Percentiles rank a stretch among this genome's conserved stretches.
These are phyloP conservation scores for Panagrolaimus sp. DNA, from an alignment of 1,140 invertebrate species.

Conservation along the genomic window DNA sequence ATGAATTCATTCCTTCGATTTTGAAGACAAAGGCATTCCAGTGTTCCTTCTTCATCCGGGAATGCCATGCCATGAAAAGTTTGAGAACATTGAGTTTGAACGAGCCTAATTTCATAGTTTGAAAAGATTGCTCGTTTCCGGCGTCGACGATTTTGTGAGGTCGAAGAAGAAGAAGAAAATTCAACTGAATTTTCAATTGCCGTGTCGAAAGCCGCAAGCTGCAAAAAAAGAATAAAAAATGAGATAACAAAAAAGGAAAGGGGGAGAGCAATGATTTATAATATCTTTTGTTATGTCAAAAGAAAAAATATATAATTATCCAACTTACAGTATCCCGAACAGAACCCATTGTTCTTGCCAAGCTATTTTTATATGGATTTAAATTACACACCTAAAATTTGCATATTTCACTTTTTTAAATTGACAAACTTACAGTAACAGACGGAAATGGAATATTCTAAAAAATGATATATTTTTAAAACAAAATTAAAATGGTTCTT, in stretches of 20 bases:
- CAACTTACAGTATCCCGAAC: slow-evolving; percentile 41
- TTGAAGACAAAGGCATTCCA: slow-evolving; percentile 1
- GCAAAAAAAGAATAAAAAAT: too few relatives aligned
- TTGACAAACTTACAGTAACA: slow-evolving; percentile 10
- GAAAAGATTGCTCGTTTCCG: slow-evolving; percentile 1
- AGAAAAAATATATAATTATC: too few relatives aligned
- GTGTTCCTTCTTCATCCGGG: background rate
- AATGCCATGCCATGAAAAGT: background rate
- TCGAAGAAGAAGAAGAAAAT: too few relatives aligned
- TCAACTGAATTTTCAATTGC: slow-evolving; percentile 34
- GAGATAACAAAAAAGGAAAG: background rate
- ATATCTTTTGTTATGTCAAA: background rate
- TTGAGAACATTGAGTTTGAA: background rate
- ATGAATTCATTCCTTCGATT: background rate
- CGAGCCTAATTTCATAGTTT: background rate
- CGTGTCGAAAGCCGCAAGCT: slow-evolving; percentile 35
- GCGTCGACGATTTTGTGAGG: background rate
- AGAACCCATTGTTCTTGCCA: slow-evolving; percentile 33
- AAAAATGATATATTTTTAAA: too few relatives aligned
- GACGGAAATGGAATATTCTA: slow-evolving; percentile 44
- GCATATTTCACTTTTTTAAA: too few relatives aligned
- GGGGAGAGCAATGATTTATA: background rate
- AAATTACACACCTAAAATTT: slow-evolving; percentile 29
- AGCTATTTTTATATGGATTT: slow-evolving; percentile 46
- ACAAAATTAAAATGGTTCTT: too few relatives aligned